Evolutionary conservation across 2,797 vertebrate species (phyloP).

Genomic region (Bovichtus diacanthus): DNA sequence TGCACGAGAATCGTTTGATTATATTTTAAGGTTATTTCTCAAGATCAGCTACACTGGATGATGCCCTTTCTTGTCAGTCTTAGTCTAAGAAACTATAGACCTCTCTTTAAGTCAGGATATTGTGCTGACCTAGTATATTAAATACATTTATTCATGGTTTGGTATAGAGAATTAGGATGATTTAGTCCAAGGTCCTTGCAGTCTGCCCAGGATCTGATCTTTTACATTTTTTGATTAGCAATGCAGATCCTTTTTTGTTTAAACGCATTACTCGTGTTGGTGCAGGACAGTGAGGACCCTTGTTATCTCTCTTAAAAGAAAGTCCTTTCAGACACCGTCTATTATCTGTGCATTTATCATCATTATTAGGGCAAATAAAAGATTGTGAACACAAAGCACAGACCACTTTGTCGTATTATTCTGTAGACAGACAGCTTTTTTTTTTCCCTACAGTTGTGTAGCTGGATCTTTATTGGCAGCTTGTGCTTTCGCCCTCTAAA

Average conservation of each 20-base stretch:
- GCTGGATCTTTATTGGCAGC: neutral
- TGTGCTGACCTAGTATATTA: neutral
- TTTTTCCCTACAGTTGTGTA: neutral
- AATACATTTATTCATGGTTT: neutral
- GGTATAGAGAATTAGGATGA: neutral
- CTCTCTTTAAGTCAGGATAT: neutral
- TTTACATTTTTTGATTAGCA: neutral
- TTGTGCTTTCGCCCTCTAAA: neutral
- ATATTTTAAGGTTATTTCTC: constrained; percentile 8
- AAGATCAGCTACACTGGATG: neutral
- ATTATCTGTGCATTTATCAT: neutral
- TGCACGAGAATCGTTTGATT: constrained; percentile 7
- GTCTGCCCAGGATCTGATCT: neutral
- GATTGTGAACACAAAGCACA: constrained; percentile 9
- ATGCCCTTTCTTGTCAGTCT: neutral
- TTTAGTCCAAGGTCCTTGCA: neutral
- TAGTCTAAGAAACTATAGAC: neutral
- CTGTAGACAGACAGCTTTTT: neutral
- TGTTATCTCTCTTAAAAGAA: neutral
- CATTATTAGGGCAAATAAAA: neutral
- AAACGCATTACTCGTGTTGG: neutral
- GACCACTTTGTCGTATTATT: constrained; percentile 20
- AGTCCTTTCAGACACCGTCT: neutral
- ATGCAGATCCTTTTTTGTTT: neutral
- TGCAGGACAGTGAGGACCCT: neutral